Evolutionary conservation across 1,140 invertebrate genomes (phyloP), one percentile per base, ranked within the genome.

Genomic region (Drosophila tani): DNA sequence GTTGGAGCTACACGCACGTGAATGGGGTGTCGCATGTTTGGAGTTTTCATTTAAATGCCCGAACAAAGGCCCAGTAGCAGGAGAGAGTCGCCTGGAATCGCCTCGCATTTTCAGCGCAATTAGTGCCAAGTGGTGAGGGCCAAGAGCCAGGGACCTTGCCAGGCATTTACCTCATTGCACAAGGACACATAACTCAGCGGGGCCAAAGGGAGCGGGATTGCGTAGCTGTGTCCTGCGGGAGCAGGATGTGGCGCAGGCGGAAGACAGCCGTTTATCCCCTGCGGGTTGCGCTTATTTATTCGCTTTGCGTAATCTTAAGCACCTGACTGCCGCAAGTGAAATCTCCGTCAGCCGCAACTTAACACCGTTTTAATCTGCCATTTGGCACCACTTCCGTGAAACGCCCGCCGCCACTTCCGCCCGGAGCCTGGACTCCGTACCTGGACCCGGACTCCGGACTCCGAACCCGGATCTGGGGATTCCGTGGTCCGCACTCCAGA

Each of bases 301-400:
- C 80, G 58, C 66, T 76, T 58, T 67, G 66, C 67, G 64, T 87
- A 73, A 65, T 59, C 71, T 73, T 65, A 76, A 82, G 79, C 64
- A 82, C 80, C 70, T 80, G 64, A 53, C 70, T 47, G 24, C 65
- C 64, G 77, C 71, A 78, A 78, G 53, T 74, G 56, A 68, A 70
- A 84, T 67, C 65, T 77, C 78, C 50, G 64, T 43, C 82, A 58
- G 75, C 67, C 65, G 65, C 84, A 88, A 75, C 85, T 88, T 84
- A 87, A 87, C 84, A 84, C 81, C 84, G 78, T 75, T 84, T 87
- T 87, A 87, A 87, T 88, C 84, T 84, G 77, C 84, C 85, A 88
- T 87, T 87, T 87, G 84, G 84, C 84, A 87, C 86, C 79, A 82
- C 81, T 78, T 77, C 81, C 81, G 66, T 62, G 55, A 70, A 66